Conservation (phyloP, 92 coral and sea anemone species). For the Pocillopora grandis region DNA sequence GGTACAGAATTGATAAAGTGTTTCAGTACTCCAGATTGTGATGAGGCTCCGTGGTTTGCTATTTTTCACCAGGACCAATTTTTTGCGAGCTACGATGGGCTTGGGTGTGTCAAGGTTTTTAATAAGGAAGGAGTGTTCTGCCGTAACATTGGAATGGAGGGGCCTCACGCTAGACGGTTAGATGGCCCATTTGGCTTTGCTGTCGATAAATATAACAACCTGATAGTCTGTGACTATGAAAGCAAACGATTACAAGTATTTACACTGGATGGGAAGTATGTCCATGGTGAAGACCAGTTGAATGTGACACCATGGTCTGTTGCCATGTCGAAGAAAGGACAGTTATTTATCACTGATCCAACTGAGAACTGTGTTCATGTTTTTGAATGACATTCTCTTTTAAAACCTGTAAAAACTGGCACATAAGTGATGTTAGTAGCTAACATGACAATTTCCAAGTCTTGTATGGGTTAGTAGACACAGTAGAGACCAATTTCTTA, state of each 20-base stretch:
- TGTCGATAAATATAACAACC: slow-evolving; percentile 38
- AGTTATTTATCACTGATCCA: slow-evolving; percentile 8
- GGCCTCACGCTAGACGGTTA: slow-evolving; percentile 26
- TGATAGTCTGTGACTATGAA: slow-evolving; percentile 28
- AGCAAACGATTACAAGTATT: slow-evolving; percentile 10
- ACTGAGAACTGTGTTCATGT: neutral
- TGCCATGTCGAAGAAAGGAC: slow-evolving; percentile 2
- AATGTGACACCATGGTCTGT: slow-evolving; percentile 2
- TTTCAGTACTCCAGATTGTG: slow-evolving; percentile 8
- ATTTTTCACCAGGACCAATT: slow-evolving; percentile 10
- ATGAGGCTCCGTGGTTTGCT: slow-evolving; percentile 4
- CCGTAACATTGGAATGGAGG: slow-evolving; percentile 35
- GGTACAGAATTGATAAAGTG: slow-evolving; percentile 3
- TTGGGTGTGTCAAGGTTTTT: slow-evolving; percentile 44
- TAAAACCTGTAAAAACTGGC: neutral
- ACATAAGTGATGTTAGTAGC: too few relatives aligned
- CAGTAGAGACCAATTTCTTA: too few relatives aligned
- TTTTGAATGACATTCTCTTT: neutral
- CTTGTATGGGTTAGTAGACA: too few relatives aligned
- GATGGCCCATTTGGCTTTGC: slow-evolving; percentile 59
- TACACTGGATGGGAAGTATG: slow-evolving; percentile 23
- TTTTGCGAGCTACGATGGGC: slow-evolving; percentile 2
- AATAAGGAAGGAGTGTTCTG: slow-evolving; percentile 48
- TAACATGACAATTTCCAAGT: too few relatives aligned
- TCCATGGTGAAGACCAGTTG: neutral